Evolutionary conservation across 1,140 invertebrate species (phyloP), one percentile per base, ranked within the genome.

Genomic region (Diachasmimorpha longicaudata): DNA sequence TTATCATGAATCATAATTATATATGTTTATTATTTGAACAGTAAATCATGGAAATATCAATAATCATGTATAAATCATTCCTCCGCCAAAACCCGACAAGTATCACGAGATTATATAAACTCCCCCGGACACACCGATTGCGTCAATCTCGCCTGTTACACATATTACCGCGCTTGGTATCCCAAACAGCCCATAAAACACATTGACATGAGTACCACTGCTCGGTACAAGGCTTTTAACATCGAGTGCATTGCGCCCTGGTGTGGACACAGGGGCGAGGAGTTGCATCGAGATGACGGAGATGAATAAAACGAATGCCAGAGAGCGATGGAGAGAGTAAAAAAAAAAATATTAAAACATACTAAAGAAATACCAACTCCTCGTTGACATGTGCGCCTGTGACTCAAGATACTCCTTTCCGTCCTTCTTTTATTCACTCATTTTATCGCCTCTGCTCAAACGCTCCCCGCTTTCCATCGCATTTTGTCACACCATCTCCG

Each of bases 191-290:
- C 58, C 58, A 63, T 25, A 63, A 31, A 25, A 31, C 9, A 25
- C 58, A 63, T 70, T 37, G 19, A 74, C 72, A 81, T 85, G 85
- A 84, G 82, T 83, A 80, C 79, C 86, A 68, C 84, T 84, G 86
- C 72, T 52, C 25, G 44, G 81, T 81, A 80, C 82, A 84, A 85
- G 86, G 83, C 80, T 82, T 85, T 58, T 70, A 36, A 37, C 70
- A 74, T 77, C 55, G 79, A 85, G 86, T 84, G 83, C 84, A 86
- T 80, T 84, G 83, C 80, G 81, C 84, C 80, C 81, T 77, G 67
- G 70, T 77, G 58, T 63, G 58, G 23, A 25, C 58, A 19, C 23
- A 63, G 58, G 16, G 58, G 21, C 23, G 58, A 63, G 58, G 14
- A 63, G 58, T n/a, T 23, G 58, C 58, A 63, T 63, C 58, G 23